Percentiles rank a stretch among this genome's conserved stretches.
Conservation (phyloP, 2,888 invertebrate species). For the Chesias legatella region DNA sequence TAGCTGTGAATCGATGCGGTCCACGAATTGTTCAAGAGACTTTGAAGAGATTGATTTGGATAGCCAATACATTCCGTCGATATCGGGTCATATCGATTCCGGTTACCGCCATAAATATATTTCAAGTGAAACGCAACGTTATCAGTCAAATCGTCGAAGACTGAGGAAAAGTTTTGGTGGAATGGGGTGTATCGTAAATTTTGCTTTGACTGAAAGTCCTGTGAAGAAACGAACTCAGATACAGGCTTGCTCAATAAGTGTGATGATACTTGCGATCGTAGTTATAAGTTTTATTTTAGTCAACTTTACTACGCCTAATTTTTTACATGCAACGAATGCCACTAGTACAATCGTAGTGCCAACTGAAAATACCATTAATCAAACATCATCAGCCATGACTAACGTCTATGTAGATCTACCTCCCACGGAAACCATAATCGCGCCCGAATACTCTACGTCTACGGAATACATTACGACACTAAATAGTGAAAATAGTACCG, state of each 20-base stretch:
- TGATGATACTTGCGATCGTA: conserved; percentile 75
- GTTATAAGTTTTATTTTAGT: conserved; percentile 75
- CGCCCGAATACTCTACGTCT: conserved; percentile 39
- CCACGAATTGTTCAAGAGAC: conserved; percentile 36
- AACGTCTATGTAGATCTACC: conserved; percentile 45
- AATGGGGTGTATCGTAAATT: conserved; percentile 69
- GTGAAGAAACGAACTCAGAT: conserved; percentile 73
- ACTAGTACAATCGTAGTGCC: conserved; percentile 73
- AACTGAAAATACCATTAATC: conserved; percentile 54
- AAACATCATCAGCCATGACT: conserved; percentile 53
- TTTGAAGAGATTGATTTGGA: conserved; percentile 32
- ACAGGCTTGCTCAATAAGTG: conserved; percentile 77
- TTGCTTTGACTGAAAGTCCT: conserved; percentile 65
- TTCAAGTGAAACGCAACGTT: conserved; percentile 55
- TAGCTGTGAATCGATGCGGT: conserved; percentile 34
- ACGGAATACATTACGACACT: conserved; percentile 33
- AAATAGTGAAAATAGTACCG: conserved; percentile 44
- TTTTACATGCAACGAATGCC: conserved; percentile 53
- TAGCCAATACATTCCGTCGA: conserved; percentile 60
- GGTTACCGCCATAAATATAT: conserved; percentile 64
- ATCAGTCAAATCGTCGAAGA: conserved; percentile 51
- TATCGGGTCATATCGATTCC: conserved; percentile 67
- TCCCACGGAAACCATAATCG: conserved; percentile 29
- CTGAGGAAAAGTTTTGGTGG: conserved; percentile 71
- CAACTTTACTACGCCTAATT: conserved; percentile 70